Conservation (phyloP, 2,113 vertebrate genomes). For the Helogale parvula region DNA sequence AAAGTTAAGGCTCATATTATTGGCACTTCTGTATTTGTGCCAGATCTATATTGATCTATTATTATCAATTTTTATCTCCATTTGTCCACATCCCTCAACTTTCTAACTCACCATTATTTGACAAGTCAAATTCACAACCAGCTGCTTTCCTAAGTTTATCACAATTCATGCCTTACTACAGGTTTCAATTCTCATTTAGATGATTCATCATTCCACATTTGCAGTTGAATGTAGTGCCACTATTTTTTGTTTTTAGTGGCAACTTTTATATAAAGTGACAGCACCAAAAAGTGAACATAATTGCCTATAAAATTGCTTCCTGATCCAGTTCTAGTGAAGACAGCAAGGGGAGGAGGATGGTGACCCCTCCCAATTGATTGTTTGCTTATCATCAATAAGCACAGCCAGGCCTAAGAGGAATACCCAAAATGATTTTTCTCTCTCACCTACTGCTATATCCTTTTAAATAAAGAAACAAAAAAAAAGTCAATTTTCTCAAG, state of each 20-base stretch:
- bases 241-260: too few species aligned
- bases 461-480: not conserved
- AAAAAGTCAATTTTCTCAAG: not conserved
- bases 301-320: not conserved
- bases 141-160: not conserved
- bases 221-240: not conserved
- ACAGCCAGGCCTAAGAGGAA: too few species aligned
- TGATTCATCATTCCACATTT: not conserved
- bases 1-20: not conserved
- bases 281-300: not conserved
- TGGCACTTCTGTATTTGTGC: not conserved
- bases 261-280: not conserved
- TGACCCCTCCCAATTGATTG: not conserved
- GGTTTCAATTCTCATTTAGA: not conserved
- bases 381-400: not conserved
- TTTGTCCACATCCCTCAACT: not conserved
- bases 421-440: not conserved
- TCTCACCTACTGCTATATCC: not conserved
- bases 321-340: not conserved
- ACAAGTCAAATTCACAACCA: not conserved
- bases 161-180: not conserved
- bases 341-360: too few species aligned
- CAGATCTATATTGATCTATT: not conserved
- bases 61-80: not conserved
- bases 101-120: not conserved